Evolutionary conservation across 2,113 vertebrate species (phyloP).

Genomic region (Bubalus kerabau): DNA sequence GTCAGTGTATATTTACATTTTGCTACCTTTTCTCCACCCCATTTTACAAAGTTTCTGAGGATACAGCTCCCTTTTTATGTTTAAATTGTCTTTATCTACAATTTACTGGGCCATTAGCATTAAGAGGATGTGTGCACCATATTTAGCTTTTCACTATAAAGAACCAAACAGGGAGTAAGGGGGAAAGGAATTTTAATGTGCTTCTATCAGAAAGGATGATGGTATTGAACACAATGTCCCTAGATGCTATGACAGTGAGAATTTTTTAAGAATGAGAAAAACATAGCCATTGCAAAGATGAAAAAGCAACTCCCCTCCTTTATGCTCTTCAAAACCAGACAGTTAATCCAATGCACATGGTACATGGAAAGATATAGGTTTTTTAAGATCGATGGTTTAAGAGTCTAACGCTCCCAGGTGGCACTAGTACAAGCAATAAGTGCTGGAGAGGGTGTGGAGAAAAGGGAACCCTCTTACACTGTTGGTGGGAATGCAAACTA

Average conservation of each 20-base stretch:
- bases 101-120: not conserved
- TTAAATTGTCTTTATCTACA: not conserved
- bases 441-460: not conserved
- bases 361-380: not conserved
- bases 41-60: slow-evolving; percentile 9
- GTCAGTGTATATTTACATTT: slow-evolving; percentile 48
- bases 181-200: not conserved
- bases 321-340: not conserved
- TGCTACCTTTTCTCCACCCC: not conserved
- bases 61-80: not conserved
- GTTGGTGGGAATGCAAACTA: not conserved
- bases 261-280: not conserved
- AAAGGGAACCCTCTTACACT: not conserved
- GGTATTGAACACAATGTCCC: not conserved
- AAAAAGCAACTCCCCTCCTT: not conserved
- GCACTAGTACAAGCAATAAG: not conserved
- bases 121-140: not conserved
- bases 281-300: not conserved
- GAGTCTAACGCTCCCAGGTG: not conserved
- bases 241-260: not conserved
- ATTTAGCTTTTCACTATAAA: not conserved
- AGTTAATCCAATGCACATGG: not conserved
- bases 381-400: not conserved
- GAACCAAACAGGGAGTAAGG: not conserved
- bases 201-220: not conserved